Evolutionary conservation across 2,888 invertebrate species (phyloP), one percentile per base, ranked within the genome.

Genomic region (Plagodis dolabraria): DNA sequence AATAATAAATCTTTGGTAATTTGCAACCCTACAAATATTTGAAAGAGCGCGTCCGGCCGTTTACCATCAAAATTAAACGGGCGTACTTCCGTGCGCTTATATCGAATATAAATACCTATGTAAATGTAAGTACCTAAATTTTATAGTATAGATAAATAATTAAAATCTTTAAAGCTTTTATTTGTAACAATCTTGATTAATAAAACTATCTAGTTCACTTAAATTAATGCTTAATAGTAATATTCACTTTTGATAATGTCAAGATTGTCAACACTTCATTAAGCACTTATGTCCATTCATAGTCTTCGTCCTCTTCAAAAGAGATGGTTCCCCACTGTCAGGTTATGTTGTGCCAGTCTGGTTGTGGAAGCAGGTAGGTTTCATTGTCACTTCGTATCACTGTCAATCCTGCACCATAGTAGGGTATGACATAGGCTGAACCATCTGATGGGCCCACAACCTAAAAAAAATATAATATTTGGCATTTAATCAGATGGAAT

Each of bases 381-480:
- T 95, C 95, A 86, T 98, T 98, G 87, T 97, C 95, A 87, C 97
- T 97, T 54, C 94, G 93, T 54, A 98, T 92, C 61, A 97, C 96
- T 54, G 95, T 94, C 34, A 98, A 95, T 33, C 96, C 96, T 0
- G 98, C 97, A 64, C 99, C 99, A 83, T 96, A 99, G 86, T 97
- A 98, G 53, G 98, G 98, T 79, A 98, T 97, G 5, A 99, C 95
- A 85, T 97, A 99, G 61, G 97, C 95, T 9, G 99, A 99, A 34
- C 98, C 98, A 93, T 99, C 99, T 0, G 98, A 96, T 48, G 99
- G 99, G 0, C 97, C 97, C 5, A 99, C 97, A 53, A 97, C 96
- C 91, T 95, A 86, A 2, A 77, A 76, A 22, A n/a, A 6, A 33
- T 5, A 35, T 9, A 45, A 44, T 12, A 7, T 60, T 47, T 8